A percentile compares a stretch with the other conserved stretches of the same genome.
Evolutionary conservation across 1,140 invertebrate genomes (phyloP).

Genomic region (Brachionus paranguensis): DNA sequence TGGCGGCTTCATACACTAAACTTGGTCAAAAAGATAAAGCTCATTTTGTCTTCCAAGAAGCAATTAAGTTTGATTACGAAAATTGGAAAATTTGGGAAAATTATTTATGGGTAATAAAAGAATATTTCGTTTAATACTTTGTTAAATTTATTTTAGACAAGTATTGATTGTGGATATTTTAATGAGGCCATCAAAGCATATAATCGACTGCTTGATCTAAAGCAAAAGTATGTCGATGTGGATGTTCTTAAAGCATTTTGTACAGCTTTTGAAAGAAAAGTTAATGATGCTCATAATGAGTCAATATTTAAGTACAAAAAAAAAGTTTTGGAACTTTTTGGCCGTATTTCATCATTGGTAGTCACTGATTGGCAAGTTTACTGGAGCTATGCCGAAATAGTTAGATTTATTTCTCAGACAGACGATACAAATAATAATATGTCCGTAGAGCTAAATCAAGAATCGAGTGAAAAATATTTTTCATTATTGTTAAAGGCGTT

Average conservation of each 20-base stretch:
- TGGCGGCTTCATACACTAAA: conserved; percentile 84
- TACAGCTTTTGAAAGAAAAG: conserved; percentile 63
- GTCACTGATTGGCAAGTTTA: conserved; percentile 28
- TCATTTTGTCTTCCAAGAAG: conserved; percentile 65
- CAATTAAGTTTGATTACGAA: conserved; percentile 83
- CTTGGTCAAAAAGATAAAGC: conserved; percentile 76
- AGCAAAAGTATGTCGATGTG: conserved; percentile 69
- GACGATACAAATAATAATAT: conserved; percentile 34
- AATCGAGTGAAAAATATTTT: conserved; percentile 36
- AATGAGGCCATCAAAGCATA: conserved; percentile 70
- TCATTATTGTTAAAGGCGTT: conserved; percentile 19
- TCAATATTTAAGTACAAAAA: conserved; percentile 58
- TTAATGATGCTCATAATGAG: conserved; percentile 60
- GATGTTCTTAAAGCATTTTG: conserved; percentile 54
- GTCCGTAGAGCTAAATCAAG: background rate
- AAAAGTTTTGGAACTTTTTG: conserved; percentile 69
- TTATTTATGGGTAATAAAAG: conserved; percentile 46
- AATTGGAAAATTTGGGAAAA: conserved; percentile 98
- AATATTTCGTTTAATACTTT: background rate
- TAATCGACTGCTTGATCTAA: conserved; percentile 74
- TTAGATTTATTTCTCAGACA: conserved; percentile 2
- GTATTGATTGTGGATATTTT: conserved; percentile 55
- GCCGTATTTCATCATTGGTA: conserved; percentile 63
- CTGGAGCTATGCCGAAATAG: conserved; percentile 38
- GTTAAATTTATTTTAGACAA: conserved; percentile 45